Conservation (phyloP, 2,888 invertebrate species). For the Carpatolechia fugitivella region DNA sequence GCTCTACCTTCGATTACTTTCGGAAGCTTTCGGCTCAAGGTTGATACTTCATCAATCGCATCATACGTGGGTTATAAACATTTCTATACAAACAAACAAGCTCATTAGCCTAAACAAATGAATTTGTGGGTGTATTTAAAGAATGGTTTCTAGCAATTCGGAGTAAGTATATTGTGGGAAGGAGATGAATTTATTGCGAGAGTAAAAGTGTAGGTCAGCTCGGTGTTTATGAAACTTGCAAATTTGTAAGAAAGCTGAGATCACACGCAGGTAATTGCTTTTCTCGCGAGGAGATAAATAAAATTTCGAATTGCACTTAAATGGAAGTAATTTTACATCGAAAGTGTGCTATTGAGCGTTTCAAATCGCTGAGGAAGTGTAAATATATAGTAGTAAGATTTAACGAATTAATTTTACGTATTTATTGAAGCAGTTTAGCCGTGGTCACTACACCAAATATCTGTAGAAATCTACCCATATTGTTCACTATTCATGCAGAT, state of each 20-base stretch:
- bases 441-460: too few species aligned
- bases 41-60: not conserved
- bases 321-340: not conserved
- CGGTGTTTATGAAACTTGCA: not conserved
- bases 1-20: too few species aligned
- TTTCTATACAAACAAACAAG: constrained; percentile 1
- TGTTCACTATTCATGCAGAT: not conserved
- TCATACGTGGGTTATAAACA: not conserved
- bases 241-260: constrained; percentile 4
- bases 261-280: not conserved
- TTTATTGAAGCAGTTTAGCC: too few species aligned
- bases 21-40: constrained; percentile 15
- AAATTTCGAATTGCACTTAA: not conserved
- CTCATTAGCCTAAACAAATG: constrained; percentile 8
- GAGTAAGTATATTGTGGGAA: constrained; percentile 6
- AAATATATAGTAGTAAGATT: too few species aligned
- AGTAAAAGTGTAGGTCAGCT: constrained; percentile 24
- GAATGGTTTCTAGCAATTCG: constrained; percentile 10
- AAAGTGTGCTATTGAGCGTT: not conserved
- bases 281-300: constrained; percentile 1
- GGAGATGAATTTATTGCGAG: constrained; percentile 24
- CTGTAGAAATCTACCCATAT: not conserved
- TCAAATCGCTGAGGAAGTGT: too few species aligned
- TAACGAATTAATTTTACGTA: too few species aligned
- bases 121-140: constrained; percentile 11